phyloP scores from a whole-genome alignment of 2,113 vertebrate species.

The Hucho hucho region DNA sequence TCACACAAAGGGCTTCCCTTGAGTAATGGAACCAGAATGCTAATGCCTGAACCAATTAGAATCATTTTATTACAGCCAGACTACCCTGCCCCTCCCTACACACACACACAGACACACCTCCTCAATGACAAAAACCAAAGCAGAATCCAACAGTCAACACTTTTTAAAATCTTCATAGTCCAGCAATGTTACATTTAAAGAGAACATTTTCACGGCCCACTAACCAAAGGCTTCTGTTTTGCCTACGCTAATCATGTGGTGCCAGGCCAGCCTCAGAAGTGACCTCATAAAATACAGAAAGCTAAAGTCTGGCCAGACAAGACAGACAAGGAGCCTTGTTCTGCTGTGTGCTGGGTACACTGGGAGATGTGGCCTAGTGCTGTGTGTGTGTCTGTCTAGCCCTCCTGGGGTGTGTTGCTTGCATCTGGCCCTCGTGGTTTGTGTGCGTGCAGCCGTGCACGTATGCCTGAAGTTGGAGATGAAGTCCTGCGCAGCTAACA shows the following conservation, averaged over 20 bases:
- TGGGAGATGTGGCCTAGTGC: no score
- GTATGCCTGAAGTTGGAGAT: no score
- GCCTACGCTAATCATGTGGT: conserved; percentile 26
- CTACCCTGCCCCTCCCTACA: neutral
- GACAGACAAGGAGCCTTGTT: conserved; percentile 42
- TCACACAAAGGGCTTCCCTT: conserved; percentile 45
- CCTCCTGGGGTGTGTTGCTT: no score
- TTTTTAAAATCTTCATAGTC: neutral
- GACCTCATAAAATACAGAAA: conserved; percentile 52
- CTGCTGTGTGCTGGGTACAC: no score
- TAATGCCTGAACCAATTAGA: conserved; percentile 41
- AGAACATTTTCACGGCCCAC: conserved; percentile 28
- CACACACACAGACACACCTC: conserved; percentile 2
- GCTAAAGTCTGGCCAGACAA: conserved; percentile 30
- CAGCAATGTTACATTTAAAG: neutral
- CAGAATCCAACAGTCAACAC: neutral
- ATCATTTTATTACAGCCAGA: conserved; percentile 28
- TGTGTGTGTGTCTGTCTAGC: no score
- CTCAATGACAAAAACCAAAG: neutral
- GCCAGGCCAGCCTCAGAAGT: conserved; percentile 16
- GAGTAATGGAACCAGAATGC: conserved; percentile 30
- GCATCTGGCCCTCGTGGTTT: no score
- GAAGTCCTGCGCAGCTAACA: no score
- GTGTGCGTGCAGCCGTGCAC: no score
- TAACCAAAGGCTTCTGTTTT: conserved; percentile 30